Evolutionary conservation across 2,797 vertebrate species (phyloP).

Genomic region (Phaenicophaeus curvirostris): DNA sequence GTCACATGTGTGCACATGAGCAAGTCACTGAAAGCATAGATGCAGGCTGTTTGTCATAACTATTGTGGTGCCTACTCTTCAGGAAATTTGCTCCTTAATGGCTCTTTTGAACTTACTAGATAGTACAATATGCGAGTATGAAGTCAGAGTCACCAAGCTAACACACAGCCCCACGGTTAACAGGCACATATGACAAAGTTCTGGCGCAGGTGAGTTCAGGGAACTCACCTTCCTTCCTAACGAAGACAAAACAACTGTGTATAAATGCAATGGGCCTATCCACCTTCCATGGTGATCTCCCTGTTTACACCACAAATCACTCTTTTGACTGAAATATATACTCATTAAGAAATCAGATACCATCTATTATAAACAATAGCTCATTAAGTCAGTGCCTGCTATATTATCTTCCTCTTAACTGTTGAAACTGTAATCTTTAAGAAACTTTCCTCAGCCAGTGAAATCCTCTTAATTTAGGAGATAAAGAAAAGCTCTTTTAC

Average conservation of each 20-base stretch:
- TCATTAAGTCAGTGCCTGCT: background rate
- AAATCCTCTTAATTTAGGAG: background rate
- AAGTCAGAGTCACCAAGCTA: background rate
- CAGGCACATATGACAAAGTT: background rate
- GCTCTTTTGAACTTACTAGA: background rate
- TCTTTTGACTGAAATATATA: background rate
- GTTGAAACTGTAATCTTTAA: background rate
- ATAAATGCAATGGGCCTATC: background rate
- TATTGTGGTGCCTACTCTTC: background rate
- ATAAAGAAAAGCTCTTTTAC: background rate
- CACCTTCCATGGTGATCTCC: background rate
- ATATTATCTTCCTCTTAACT: background rate
- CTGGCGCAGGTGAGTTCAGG: fast-evolving
- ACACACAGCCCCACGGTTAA: background rate
- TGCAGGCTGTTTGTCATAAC: background rate
- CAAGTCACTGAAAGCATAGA: background rate
- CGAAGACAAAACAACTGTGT: background rate
- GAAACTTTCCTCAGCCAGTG: background rate
- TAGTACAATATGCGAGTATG: fast-evolving
- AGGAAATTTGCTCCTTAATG: background rate
- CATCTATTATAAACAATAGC: background rate
- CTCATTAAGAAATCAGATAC: background rate
- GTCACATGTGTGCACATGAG: too few relatives aligned
- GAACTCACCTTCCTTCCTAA: background rate
- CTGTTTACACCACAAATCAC: background rate